Evolutionary conservation across 2,797 vertebrate species (phyloP).

Genomic region (Amphiprion clarkii): DNA sequence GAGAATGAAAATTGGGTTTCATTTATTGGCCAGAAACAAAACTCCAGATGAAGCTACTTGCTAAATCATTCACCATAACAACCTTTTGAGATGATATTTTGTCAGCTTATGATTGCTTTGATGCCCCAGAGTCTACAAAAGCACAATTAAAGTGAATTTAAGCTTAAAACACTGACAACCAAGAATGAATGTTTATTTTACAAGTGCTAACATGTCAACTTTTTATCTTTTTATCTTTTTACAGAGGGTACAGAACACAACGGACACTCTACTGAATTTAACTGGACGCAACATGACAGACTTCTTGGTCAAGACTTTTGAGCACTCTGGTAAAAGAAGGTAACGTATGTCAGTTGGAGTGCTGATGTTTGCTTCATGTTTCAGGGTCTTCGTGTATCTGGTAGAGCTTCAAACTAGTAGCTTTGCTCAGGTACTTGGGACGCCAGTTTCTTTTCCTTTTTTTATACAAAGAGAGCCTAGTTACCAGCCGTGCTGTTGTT

Average conservation of each 20-base stretch:
- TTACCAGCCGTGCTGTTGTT: constrained; percentile 34
- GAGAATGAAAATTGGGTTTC: not conserved
- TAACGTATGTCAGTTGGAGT: constrained; percentile 31
- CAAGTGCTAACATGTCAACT: not conserved
- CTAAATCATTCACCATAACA: not conserved
- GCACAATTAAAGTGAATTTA: too few relatives aligned
- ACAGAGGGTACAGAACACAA: constrained; percentile 93
- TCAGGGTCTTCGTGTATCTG: not conserved
- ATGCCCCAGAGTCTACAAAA: too few relatives aligned
- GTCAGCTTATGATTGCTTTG: too few relatives aligned
- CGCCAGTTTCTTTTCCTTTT: not conserved
- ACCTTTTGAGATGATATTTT: too few relatives aligned
- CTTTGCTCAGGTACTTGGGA: not conserved
- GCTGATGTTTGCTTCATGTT: not conserved
- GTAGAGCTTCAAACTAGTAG: not conserved
- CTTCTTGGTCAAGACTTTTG: constrained; percentile 94
- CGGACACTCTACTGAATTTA: constrained; percentile 92
- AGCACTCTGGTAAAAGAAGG: constrained; percentile 81
- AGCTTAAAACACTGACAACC: not conserved
- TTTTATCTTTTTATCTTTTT: constrained; percentile 1
- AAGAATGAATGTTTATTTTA: not conserved
- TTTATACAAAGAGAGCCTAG: constrained; percentile 25
- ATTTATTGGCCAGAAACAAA: not conserved
- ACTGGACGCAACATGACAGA: constrained; percentile 93
- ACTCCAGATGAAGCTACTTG: not conserved